Percentiles rank a stretch among this genome's conserved stretches.
Evolutionary conservation across 2,113 vertebrate genomes (phyloP).

Genomic region (Pontoporia blainvillei): DNA sequence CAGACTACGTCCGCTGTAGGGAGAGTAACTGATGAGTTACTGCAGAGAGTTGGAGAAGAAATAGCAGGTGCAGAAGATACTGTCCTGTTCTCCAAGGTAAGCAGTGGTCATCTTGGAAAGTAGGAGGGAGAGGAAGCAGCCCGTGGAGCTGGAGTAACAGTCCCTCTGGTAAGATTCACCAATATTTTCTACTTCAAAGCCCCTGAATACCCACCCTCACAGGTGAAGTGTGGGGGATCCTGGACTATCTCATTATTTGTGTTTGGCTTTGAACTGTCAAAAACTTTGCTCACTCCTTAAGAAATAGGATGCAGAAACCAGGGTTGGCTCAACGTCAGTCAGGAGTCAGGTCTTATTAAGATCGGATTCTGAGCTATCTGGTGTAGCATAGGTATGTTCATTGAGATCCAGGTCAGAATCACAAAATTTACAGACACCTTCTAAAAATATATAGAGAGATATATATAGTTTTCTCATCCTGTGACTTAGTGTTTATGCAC

Average conservation of each 20-base stretch:
- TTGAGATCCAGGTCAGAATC: background rate
- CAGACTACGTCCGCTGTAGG: background rate
- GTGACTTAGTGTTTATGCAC: background rate
- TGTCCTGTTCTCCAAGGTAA: background rate
- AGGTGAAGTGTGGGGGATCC: background rate
- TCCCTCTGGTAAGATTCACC: background rate
- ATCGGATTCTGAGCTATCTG: background rate
- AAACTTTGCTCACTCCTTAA: background rate
- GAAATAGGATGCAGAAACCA: background rate
- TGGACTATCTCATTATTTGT: background rate
- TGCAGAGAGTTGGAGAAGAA: background rate
- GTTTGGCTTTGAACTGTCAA: background rate
- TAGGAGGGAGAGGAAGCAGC: too few relatives aligned
- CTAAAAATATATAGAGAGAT: too few relatives aligned
- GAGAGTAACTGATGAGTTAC: background rate
- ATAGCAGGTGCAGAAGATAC: background rate
- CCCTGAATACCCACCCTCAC: background rate
- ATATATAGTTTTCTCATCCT: fast-evolving
- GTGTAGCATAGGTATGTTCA: background rate
- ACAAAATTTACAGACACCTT: background rate
- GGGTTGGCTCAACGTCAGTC: background rate
- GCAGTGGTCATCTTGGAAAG: background rate
- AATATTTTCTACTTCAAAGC: background rate
- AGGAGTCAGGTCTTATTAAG: background rate
- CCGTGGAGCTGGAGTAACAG: background rate